phyloP scores from a whole-genome alignment of 2,888 invertebrate species.

The Sialis fuliginosa region DNA sequence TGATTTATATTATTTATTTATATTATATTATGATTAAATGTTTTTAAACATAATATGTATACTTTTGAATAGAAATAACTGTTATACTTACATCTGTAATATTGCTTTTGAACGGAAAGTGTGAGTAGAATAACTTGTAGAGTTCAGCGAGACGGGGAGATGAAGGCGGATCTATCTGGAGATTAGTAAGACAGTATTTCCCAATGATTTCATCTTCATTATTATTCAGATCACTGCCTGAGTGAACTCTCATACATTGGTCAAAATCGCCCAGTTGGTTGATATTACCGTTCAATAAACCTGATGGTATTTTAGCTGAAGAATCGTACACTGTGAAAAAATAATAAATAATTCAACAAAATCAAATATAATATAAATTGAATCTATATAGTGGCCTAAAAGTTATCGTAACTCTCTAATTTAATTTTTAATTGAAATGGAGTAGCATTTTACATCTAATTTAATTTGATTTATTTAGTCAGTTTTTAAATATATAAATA shows the following conservation, averaged over 20 bases:
- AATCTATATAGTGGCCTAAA: neutral
- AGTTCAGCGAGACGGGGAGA: conserved; percentile 30
- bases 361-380: no score
- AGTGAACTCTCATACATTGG: conserved; percentile 18
- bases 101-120: conserved; percentile 43
- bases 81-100: conserved; percentile 42
- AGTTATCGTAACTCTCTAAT: neutral
- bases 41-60: no score
- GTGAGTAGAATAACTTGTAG: conserved; percentile 37
- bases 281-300: conserved; percentile 23
- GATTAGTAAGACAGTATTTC: conserved; percentile 45
- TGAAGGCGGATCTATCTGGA: conserved; percentile 34
- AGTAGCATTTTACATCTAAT: no score
- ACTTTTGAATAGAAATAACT: no score
- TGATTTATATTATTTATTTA: no score
- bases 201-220: conserved; percentile 28
- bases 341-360: neutral
- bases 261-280: conserved; percentile 27
- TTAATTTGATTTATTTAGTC: no score
- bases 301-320: conserved; percentile 24
- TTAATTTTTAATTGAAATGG: no score
- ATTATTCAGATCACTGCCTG: conserved; percentile 4
- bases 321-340: conserved; percentile 23
- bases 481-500: no score
- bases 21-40: no score